Evolutionary conservation across 1,140 invertebrate genomes (phyloP).

Genomic region (Himalopsyche phryganea): DNA sequence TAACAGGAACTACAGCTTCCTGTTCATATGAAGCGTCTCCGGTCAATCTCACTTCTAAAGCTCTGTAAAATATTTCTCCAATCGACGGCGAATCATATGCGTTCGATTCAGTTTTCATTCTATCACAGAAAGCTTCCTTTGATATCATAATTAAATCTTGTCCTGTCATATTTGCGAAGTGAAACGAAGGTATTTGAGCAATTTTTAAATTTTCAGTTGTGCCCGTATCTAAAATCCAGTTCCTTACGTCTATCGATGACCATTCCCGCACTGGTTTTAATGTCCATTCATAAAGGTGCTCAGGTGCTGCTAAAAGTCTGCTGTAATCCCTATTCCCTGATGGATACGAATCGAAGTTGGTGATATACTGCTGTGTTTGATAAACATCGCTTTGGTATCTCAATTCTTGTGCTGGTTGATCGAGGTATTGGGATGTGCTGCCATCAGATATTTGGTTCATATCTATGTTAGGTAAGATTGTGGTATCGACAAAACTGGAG

Average conservation of each 20-base stretch:
- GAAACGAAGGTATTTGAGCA: conserved; percentile 1
- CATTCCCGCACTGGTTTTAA: conserved; percentile 10
- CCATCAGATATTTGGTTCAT: too few species aligned
- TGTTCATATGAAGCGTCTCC: too few species aligned
- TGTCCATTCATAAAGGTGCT: conserved; percentile 11
- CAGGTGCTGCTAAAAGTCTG: too few species aligned
- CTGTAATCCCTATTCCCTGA: too few species aligned
- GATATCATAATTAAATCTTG: conserved; percentile 9
- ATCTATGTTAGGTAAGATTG: too few species aligned
- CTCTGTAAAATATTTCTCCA: conserved; percentile 10
- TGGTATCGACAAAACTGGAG: too few species aligned
- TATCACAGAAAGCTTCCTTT: conserved; percentile 7
- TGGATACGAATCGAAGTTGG: too few species aligned
- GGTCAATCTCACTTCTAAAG: conserved; percentile 2
- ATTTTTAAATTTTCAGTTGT: not conserved
- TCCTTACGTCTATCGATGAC: conserved; percentile 9
- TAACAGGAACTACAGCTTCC: conserved; percentile 9
- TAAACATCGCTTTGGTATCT: too few species aligned
- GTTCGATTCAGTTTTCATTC: not conserved
- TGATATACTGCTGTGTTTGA: too few species aligned
- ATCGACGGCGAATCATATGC: not conserved
- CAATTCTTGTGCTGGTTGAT: too few species aligned
- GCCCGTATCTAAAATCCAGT: conserved; percentile 21
- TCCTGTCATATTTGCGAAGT: conserved; percentile 14
- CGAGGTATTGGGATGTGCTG: too few species aligned